A percentile compares a stretch with the other conserved stretches of the same genome.
Evolutionary conservation across 1,140 invertebrate genomes (phyloP).

Genomic region (Euglossa dilemma): DNA sequence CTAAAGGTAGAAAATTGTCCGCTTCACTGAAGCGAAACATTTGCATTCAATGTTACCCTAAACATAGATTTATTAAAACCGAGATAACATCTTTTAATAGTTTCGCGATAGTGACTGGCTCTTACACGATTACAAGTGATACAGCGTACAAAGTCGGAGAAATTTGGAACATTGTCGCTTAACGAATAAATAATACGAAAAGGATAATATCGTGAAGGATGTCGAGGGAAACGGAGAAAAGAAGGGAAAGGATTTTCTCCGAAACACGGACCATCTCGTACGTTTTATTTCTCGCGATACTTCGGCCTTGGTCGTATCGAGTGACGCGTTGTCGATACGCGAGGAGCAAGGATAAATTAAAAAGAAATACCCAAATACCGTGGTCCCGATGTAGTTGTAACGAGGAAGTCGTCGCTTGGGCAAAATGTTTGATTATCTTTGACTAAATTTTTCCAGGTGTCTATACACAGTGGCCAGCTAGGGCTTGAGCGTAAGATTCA

Average conservation of each 20-base stretch:
- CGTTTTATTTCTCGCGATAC: neutral
- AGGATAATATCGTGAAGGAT: slow-evolving; percentile 42
- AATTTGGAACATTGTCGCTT: slow-evolving; percentile 10
- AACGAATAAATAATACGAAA: slow-evolving; percentile 58
- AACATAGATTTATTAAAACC: neutral
- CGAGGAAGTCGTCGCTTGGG: slow-evolving; percentile 43
- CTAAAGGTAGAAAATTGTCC: slow-evolving; percentile 14
- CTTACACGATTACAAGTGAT: slow-evolving; percentile 13
- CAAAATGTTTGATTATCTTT: slow-evolving; percentile 65
- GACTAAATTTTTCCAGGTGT: slow-evolving; percentile 60
- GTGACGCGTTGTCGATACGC: slow-evolving; percentile 1
- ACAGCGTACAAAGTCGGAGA: slow-evolving; percentile 11
- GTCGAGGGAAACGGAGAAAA: slow-evolving; percentile 11
- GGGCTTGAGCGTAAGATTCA: slow-evolving; percentile 60
- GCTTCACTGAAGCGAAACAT: slow-evolving; percentile 32
- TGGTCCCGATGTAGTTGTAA: slow-evolving; percentile 39
- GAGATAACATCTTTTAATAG: slow-evolving; percentile 3
- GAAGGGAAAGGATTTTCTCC: neutral
- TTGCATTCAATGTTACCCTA: slow-evolving; percentile 5
- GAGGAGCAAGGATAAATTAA: slow-evolving; percentile 39
- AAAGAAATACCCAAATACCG: slow-evolving; percentile 59
- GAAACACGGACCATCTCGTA: slow-evolving; percentile 16
- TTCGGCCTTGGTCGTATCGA: slow-evolving; percentile 43
- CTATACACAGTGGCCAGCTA: slow-evolving; percentile 38
- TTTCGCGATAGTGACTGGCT: slow-evolving; percentile 14